Percentiles rank a stretch among this genome's conserved stretches.
Evolutionary conservation across 2,797 vertebrate genomes (phyloP).

Genomic region (Gila robusta): DNA sequence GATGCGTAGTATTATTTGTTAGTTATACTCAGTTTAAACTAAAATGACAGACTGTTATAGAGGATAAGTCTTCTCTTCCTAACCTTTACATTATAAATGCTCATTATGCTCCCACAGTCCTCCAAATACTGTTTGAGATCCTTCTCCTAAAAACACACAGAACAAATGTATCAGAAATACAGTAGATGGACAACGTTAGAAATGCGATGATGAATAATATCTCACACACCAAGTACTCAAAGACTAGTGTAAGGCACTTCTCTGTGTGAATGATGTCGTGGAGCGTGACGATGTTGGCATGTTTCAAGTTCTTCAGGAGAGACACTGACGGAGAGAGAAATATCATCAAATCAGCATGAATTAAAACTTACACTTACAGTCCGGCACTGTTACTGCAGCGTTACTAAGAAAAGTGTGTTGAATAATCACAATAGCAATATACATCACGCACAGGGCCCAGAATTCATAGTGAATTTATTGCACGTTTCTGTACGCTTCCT

Average conservation of each 20-base stretch:
- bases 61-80: conserved; percentile 23
- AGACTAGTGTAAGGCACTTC: conserved; percentile 87
- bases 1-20: neutral
- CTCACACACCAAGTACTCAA: conserved; percentile 85
- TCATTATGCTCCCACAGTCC: conserved; percentile 87
- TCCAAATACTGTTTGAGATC: conserved; percentile 88
- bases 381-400: too few relatives aligned
- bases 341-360: neutral
- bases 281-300: conserved; percentile 86
- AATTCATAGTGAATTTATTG: neutral
- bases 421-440: neutral
- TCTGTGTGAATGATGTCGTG: conserved; percentile 88
- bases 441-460: neutral
- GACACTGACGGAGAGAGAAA: conserved; percentile 74
- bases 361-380: too few relatives aligned
- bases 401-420: neutral
- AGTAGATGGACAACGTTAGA: neutral
- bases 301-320: conserved; percentile 86
- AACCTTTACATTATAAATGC: conserved; percentile 85
- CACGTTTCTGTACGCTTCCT: neutral
- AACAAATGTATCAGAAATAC: neutral
- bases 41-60: neutral
- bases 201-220: neutral
- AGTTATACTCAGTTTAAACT: neutral
- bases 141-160: conserved; percentile 75